phyloP scores from a whole-genome alignment of 2,113 vertebrate species.

The Syrrhaptes paradoxus region DNA sequence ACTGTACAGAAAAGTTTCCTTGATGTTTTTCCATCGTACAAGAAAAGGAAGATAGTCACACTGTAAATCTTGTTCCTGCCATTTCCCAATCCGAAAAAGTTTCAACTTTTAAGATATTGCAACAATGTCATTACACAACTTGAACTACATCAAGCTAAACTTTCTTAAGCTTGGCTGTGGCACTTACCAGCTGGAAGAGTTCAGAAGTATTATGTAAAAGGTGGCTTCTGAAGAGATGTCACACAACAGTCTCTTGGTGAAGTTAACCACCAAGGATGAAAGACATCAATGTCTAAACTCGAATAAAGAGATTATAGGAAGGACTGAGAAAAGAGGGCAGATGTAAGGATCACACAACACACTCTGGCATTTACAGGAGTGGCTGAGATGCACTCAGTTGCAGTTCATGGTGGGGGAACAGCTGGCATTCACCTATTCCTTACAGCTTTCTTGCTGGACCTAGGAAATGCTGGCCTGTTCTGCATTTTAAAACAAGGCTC shows the following conservation, averaged over 20 bases:
- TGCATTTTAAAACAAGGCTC: not conserved
- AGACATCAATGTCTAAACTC: not conserved
- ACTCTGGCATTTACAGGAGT: not conserved
- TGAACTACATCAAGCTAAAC: not conserved
- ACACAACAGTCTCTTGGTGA: not conserved
- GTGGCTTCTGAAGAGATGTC: not conserved
- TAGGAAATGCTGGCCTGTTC: not conserved
- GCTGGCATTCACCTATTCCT: not conserved
- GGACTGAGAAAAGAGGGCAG: not conserved
- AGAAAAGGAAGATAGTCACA: not conserved
- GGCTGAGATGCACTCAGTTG: fast-evolving
- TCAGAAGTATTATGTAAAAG: not conserved
- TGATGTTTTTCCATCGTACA: not conserved
- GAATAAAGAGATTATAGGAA: not conserved
- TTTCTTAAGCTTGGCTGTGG: not conserved
- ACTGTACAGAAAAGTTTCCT: not conserved
- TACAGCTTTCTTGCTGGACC: not conserved
- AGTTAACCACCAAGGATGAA: not conserved
- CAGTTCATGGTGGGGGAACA: not conserved
- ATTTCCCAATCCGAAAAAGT: not conserved
- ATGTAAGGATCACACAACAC: not conserved
- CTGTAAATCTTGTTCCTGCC: not conserved
- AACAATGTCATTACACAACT: not conserved
- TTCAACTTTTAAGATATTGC: fast-evolving
- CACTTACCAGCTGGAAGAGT: not conserved